Evolutionary conservation across 2,113 vertebrate species (phyloP).

Genomic region (Leuciscus idus): DNA sequence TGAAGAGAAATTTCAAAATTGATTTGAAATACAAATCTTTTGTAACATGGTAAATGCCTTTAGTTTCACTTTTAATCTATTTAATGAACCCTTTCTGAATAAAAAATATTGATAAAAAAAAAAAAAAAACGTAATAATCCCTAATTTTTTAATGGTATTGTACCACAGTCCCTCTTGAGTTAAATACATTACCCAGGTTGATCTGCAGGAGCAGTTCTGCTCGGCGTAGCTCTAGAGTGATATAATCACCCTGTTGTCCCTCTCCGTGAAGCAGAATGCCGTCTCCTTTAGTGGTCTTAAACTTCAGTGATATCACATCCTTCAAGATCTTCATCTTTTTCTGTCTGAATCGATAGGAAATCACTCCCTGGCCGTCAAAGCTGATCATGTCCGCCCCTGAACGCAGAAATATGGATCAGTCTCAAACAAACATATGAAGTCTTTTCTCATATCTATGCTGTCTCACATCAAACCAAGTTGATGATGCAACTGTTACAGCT

Average conservation of each 20-base stretch:
- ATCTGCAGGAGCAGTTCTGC: conserved; percentile 88
- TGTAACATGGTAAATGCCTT: background rate
- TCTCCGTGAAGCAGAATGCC: conserved; percentile 93
- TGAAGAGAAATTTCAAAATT: background rate
- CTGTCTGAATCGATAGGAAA: conserved; percentile 91
- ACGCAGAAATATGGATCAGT: background rate
- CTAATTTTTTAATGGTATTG: background rate
- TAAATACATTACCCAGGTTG: conserved; percentile 83
- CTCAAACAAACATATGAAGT: background rate
- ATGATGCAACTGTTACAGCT: background rate
- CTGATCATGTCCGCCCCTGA: conserved; percentile 94
- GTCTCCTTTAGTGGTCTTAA: conserved; percentile 87
- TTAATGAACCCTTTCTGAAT: background rate
- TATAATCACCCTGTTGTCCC: conserved; percentile 97
- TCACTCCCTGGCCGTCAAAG: conserved; percentile 90
- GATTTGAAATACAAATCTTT: background rate
- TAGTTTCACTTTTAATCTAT: background rate
- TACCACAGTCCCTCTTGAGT: background rate
- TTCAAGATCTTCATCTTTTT: conserved; percentile 94
- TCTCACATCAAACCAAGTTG: background rate
- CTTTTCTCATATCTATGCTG: background rate
- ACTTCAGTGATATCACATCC: conserved; percentile 91
- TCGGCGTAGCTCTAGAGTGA: conserved; percentile 88
- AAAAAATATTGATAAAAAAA: background rate
- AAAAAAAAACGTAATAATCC: no score